phyloP scores from a whole-genome alignment of 2,888 invertebrate species.

The Pyrgus malvae region DNA sequence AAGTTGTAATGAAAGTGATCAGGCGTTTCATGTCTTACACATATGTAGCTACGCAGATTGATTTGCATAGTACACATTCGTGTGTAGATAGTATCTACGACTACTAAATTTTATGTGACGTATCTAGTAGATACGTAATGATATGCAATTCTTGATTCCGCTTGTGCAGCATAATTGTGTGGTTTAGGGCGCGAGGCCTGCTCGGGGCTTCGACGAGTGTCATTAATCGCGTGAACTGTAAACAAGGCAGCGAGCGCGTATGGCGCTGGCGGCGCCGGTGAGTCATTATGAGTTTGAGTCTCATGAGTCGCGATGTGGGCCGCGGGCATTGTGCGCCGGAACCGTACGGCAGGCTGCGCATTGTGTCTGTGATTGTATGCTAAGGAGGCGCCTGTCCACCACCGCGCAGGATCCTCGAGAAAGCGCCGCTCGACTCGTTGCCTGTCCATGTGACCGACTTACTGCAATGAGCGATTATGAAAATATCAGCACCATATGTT shows the following conservation, averaged over 20 bases:
- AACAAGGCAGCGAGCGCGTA: slow-evolving; percentile 69
- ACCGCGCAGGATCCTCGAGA: slow-evolving; percentile 56
- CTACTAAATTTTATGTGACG: too few species aligned
- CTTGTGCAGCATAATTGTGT: slow-evolving; percentile 26
- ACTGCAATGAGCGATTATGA: slow-evolving; percentile 17
- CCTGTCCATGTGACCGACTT: slow-evolving; percentile 30
- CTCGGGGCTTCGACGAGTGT: slow-evolving; percentile 46
- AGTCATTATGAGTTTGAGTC: too few species aligned
- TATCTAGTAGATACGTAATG: slow-evolving; percentile 6
- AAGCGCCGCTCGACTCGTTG: slow-evolving; percentile 44
- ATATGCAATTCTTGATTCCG: slow-evolving; percentile 18
- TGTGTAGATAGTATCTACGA: not conserved
- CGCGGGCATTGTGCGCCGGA: slow-evolving; percentile 44
- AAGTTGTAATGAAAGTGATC: not conserved
- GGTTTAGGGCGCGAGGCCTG: slow-evolving; percentile 40
- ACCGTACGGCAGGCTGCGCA: slow-evolving; percentile 46
- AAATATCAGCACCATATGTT: not conserved
- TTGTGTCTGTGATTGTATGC: slow-evolving; percentile 73
- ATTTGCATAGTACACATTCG: too few species aligned
- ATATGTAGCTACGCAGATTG: too few species aligned
- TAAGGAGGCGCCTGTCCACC: slow-evolving; percentile 74
- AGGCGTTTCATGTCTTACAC: not conserved
- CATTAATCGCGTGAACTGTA: slow-evolving; percentile 71
- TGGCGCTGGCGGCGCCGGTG: slow-evolving; percentile 53
- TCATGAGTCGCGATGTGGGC: slow-evolving; percentile 74